Evolutionary conservation across 2,888 invertebrate species (phyloP).

Genomic region (Leptopilina syphax): DNA sequence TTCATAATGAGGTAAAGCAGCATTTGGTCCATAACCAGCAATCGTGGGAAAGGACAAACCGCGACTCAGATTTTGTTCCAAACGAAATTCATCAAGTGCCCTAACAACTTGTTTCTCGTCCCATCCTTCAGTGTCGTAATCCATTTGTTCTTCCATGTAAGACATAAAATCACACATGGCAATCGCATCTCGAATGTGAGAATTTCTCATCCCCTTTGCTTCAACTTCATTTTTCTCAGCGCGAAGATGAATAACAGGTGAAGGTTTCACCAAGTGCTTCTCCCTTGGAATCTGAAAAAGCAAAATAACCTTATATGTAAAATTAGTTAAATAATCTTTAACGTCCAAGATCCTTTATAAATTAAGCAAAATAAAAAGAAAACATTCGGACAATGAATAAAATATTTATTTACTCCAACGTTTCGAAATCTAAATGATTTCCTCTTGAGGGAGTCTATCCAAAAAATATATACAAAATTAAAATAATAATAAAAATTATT

Average conservation of each 20-base stretch:
- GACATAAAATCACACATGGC: constrained; percentile 92
- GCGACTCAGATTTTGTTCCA: constrained; percentile 84
- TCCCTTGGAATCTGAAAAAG: constrained; percentile 75
- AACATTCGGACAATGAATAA: too few relatives aligned
- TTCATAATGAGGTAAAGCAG: constrained; percentile 92
- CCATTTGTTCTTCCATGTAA: constrained; percentile 81
- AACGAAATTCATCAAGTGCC: constrained; percentile 85
- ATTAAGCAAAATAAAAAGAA: too few relatives aligned
- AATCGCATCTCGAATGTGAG: constrained; percentile 92
- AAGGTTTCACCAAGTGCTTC: constrained; percentile 81
- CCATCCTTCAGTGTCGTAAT: constrained; percentile 76
- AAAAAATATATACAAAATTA: too few relatives aligned
- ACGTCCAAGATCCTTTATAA: too few relatives aligned
- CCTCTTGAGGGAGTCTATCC: too few relatives aligned
- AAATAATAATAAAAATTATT: too few relatives aligned
- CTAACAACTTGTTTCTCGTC: constrained; percentile 86
- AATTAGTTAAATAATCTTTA: too few relatives aligned
- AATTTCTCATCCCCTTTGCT: constrained; percentile 87
- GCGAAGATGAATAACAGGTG: constrained; percentile 91
- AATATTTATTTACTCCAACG: too few relatives aligned
- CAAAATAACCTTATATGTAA: not conserved
- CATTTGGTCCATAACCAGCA: constrained; percentile 91
- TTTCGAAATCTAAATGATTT: too few relatives aligned
- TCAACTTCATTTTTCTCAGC: constrained; percentile 91
- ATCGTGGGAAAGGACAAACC: constrained; percentile 92